Percentiles rank a stretch among this genome's conserved stretches.
Evolutionary conservation across 2,888 invertebrate species (phyloP).

Genomic region (Pogonocherus hispidulus): DNA sequence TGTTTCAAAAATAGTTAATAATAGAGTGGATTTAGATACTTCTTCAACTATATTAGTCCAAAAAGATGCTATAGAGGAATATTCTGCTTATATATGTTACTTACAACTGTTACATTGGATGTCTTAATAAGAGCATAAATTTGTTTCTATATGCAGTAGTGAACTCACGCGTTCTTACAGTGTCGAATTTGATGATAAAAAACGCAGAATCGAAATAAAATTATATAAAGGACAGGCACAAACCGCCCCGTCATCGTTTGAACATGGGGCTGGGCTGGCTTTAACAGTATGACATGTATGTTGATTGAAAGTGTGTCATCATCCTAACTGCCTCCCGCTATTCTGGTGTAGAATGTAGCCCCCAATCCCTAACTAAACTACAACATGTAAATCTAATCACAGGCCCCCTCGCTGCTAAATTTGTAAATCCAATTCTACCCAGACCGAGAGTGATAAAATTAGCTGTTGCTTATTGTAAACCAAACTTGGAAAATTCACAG

Average conservation of each 20-base stretch:
- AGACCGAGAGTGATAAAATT: conserved; percentile 70
- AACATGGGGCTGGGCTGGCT: conserved; percentile 21
- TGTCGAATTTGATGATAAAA: too few relatives aligned
- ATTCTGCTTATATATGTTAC: too few relatives aligned
- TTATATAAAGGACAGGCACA: conserved; percentile 5
- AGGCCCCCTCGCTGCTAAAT: conserved; percentile 68
- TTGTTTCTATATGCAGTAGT: too few relatives aligned
- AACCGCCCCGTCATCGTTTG: conserved; percentile 30
- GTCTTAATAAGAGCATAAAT: too few relatives aligned
- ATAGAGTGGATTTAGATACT: too few relatives aligned
- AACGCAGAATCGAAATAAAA: conserved; percentile 19
- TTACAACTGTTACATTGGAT: too few relatives aligned
- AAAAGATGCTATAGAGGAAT: too few relatives aligned
- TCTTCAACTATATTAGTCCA: too few relatives aligned
- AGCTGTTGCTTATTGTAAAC: conserved; percentile 71
- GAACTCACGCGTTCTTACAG: too few relatives aligned
- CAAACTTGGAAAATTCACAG: conserved; percentile 71
- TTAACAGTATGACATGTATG: conserved; percentile 60
- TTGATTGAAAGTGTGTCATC: conserved; percentile 67
- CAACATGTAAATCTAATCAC: conserved; percentile 69
- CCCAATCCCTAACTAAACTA: conserved; percentile 58
- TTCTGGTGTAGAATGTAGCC: conserved; percentile 50
- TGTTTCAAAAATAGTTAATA: too few relatives aligned
- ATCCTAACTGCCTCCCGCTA: conserved; percentile 58
- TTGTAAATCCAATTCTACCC: conserved; percentile 70